Base-by-base conservation (phyloP, 2,797 vertebrate species). In the Phalloptychus januarius region DNA sequence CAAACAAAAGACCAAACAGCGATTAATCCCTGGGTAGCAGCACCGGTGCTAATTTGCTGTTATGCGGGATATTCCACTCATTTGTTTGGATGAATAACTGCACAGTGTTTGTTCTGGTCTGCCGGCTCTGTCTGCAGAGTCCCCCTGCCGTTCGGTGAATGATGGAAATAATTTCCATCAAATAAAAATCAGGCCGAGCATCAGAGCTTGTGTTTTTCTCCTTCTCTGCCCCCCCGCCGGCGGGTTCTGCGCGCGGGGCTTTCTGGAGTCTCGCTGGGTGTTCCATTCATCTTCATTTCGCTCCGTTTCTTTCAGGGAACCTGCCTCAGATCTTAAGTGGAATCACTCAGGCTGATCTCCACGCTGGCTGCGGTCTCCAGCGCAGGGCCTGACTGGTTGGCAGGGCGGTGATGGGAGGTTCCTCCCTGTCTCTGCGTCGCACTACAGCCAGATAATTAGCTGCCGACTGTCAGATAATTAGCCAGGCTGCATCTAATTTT, bases 401-500 rank as follows among this genome's bases (percentile, higher is more conserved):
- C 36, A 12, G 77, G 75, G 75, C 45, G 78, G 74, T 65, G 77
- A 79, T 74, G 3, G 82, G 81, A 80, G 79, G 77, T 79, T 84
- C 77, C 69, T 78, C 74, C 46, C 72, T 73, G 63, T 77, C 83
- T 83, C 83, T 71, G 75, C 74, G 82, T 80, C 81, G 89, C 80
- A 12, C 85, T 77, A 48, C 88, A 85, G 89, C 81, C 56, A 52
- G 91, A 90, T 94, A 93, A 94, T 94, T 93, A 92, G 92, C 91
- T 79, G 87, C 88, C 82, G 86, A 92, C 92, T 91, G 93, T 92
- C 89, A 89, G 92, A 91, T 93, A 93, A 94, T 94, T 94, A 93
- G 87, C 83, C 87, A 65, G 84, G 79, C 89, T 89, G 92, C 92
- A 88, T 93, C 91, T 93, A 89, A 91, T 93, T 93, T 92, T 93